phyloP scores from a whole-genome alignment of 2,888 invertebrate species.

The Anagyrus pseudococci region DNA sequence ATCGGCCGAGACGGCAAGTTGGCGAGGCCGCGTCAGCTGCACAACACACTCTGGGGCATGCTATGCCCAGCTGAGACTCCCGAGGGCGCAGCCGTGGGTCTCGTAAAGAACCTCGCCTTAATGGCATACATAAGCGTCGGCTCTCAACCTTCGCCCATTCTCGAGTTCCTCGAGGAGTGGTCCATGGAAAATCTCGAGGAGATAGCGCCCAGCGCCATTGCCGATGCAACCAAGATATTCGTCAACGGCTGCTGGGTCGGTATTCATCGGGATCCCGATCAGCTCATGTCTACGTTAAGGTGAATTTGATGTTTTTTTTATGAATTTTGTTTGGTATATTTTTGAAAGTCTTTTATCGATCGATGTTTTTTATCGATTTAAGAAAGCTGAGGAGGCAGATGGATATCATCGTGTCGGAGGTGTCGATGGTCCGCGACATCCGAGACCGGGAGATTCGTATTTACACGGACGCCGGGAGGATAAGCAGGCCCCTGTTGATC shows the following conservation, averaged over 20 bases:
- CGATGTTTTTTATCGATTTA: conserved; percentile 53
- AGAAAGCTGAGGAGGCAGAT: conserved; percentile 96
- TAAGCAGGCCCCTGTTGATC: conserved; percentile 97
- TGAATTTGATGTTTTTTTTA: background rate
- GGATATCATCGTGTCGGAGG: conserved; percentile 99
- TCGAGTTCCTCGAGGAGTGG: conserved; percentile 99
- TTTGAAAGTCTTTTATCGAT: background rate
- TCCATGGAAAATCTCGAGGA: conserved; percentile 99
- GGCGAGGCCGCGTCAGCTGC: conserved; percentile 97
- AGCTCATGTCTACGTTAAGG: conserved; percentile 92
- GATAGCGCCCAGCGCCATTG: conserved; percentile 98
- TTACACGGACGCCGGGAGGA: conserved; percentile 99
- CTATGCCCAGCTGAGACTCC: conserved; percentile 99
- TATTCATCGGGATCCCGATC: conserved; percentile 98
- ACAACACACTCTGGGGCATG: conserved; percentile 99
- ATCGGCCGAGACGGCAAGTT: conserved; percentile 99
- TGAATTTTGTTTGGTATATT: background rate
- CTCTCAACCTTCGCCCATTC: conserved; percentile 97
- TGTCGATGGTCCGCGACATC: conserved; percentile 99
- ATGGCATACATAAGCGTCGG: conserved; percentile 99
- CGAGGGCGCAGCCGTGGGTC: conserved; percentile 94
- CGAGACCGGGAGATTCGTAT: conserved; percentile 98
- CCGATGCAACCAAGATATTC: conserved; percentile 99
- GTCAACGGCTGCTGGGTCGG: conserved; percentile 99
- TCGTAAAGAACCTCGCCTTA: conserved; percentile 97